Base-by-base conservation (phyloP, 1,140 invertebrate species). In the Microplitis demolitor region DNA sequence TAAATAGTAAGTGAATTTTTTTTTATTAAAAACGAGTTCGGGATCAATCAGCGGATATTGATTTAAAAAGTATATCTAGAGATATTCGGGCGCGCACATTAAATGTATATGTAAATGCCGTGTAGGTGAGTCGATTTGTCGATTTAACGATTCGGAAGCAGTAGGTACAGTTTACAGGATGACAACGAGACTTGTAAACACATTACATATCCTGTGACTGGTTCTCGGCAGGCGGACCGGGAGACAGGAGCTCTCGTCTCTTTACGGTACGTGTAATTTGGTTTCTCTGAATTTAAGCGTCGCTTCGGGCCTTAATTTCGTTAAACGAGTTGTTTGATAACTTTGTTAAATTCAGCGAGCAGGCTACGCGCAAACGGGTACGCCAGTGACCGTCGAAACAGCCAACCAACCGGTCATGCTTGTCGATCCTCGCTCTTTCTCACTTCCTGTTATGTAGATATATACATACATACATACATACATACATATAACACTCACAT, bases 301-400 rank as follows among this genome's bases (percentile, higher is more conserved):
- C 79, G 80, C 79, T 81, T 51, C 72, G 66, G 76, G 80, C 80
- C 80, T 80, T 86, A 87, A 87, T 86, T 85, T 84, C 76, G 83
- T 87, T 87, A 87, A 87, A 85, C 82, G 84, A 87, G 86, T 86
- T 87, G 83, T 86, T 85, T 83, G 83, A 79, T 87, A 87, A 87
- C 82, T 84, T 77, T 78, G 81, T 87, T 87, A 87, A 84, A 84
- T 80, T 81, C 78, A 80, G 81, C 71, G 78, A 76, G 79, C 75
- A 78, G 73, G 63, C 69, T 69, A 66, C 73, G 58, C 72, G 72
- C 75, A 74, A 75, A 75, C 71, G 67, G 74, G 39, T 45, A 45
- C 39, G 39, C 71, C 56, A 37, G 64, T 69, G 31, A 66, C 50
- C 58, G 69, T 51, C 54, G 45, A 70, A 71, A 53, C 60, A 16